These are phyloP conservation scores for Podargus strigoides DNA, from an alignment of 2,797 vertebrate species.

Conservation along the genomic window DNA sequence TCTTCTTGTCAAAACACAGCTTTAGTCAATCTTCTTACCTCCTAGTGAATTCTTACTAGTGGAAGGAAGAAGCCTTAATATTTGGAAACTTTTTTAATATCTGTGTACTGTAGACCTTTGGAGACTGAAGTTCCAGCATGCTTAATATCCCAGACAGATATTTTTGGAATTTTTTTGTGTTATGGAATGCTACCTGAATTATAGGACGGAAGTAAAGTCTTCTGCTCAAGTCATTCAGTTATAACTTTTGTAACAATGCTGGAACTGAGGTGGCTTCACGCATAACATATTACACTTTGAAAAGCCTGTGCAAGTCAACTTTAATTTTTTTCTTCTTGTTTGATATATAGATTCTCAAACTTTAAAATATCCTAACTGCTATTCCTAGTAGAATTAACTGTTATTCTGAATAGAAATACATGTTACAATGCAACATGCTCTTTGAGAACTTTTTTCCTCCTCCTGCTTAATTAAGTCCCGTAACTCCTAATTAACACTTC, in stretches of 20 bases:
- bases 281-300: neutral
- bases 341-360: neutral
- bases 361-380: neutral
- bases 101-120: neutral
- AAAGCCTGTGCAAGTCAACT: neutral
- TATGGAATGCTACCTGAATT: neutral
- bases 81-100: neutral
- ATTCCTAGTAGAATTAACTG: neutral
- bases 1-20: neutral
- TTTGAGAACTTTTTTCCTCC: neutral
- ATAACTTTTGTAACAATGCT: neutral
- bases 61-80: neutral
- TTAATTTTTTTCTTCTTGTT: neutral
- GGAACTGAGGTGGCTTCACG: neutral
- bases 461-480: slow-evolving; percentile 2
- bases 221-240: neutral
- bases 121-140: neutral
- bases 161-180: neutral
- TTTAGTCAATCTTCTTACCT: neutral
- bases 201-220: neutral
- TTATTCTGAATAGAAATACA: neutral
- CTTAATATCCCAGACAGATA: neutral
- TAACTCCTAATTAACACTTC: slow-evolving; percentile 48
- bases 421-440: neutral
- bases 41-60: neutral